Percentiles rank a stretch among this genome's conserved stretches.
phyloP scores from a whole-genome alignment of 2,113 vertebrate species.

The Callopanchax toddi region DNA sequence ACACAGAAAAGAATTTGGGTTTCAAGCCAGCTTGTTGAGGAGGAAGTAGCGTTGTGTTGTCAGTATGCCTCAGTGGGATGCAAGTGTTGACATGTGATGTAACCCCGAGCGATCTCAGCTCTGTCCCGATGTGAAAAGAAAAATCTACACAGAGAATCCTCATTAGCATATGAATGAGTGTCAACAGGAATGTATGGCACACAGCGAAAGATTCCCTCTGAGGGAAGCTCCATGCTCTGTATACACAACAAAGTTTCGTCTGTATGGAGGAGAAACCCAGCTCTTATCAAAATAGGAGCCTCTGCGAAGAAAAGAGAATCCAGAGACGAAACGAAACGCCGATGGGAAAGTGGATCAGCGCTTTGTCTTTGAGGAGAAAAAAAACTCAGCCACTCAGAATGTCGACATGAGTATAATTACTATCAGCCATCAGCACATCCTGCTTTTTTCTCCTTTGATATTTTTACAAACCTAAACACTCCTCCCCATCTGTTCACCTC shows the following conservation, averaged over 20 bases:
- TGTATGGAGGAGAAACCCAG: constrained; percentile 49
- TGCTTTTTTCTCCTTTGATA: constrained; percentile 38
- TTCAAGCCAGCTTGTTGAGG: constrained; percentile 16
- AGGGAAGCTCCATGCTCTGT: constrained; percentile 30
- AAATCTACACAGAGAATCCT: constrained; percentile 61
- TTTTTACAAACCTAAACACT: constrained; percentile 36
- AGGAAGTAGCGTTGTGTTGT: constrained; percentile 38
- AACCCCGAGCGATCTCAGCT: constrained; percentile 56
- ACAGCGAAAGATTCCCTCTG: constrained; percentile 57
- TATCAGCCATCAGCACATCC: constrained; percentile 42
- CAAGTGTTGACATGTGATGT: constrained; percentile 72
- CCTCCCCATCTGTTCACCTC: constrained; percentile 26
- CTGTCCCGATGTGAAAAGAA: constrained; percentile 52
- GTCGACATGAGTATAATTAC: constrained; percentile 43
- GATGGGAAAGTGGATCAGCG: constrained; percentile 63
- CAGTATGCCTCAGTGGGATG: constrained; percentile 49
- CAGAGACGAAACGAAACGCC: constrained; percentile 38
- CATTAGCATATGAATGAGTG: constrained; percentile 72
- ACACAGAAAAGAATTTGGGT: constrained; percentile 38
- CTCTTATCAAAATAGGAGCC: constrained; percentile 58
- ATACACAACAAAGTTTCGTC: constrained; percentile 65
- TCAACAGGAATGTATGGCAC: constrained; percentile 71
- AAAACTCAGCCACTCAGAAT: constrained; percentile 35
- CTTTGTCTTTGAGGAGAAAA: constrained; percentile 49
- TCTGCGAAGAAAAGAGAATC: constrained; percentile 35